Conservation (phyloP, 2,797 vertebrate species). For the Epinephelus coioides region DNA sequence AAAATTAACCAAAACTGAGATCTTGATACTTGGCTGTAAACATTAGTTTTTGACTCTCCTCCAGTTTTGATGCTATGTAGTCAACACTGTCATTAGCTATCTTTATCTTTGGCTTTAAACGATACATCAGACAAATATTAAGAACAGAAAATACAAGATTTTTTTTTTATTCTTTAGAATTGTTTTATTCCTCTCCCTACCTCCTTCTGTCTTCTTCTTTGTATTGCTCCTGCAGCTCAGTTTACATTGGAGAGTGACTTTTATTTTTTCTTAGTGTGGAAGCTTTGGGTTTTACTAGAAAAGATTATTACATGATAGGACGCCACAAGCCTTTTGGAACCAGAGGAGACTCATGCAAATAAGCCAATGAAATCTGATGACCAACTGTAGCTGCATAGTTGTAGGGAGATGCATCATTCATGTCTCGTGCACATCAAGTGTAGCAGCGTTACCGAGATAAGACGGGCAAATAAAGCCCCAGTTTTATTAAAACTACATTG, state of each 20-base stretch:
- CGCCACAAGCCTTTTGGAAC: neutral
- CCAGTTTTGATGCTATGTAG: neutral
- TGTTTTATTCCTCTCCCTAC: neutral
- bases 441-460: constrained; percentile 3
- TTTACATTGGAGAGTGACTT: constrained; percentile 8
- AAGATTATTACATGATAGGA: constrained; percentile 22
- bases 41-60: neutral
- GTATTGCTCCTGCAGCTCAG: constrained; percentile 7
- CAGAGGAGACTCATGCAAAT: constrained; percentile 12
- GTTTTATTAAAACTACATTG: constrained; percentile 20
- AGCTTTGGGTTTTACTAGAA: constrained; percentile 17
- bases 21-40: neutral
- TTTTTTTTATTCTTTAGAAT: neutral
- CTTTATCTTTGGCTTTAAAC: constrained; percentile 9
- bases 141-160: neutral
- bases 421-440: neutral
- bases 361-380: constrained; percentile 3
- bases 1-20: too few species aligned
- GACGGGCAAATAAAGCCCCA: constrained; percentile 5
- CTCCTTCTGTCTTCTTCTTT: neutral
- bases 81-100: neutral
- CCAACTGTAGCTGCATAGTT: neutral
- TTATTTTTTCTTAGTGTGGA: neutral
- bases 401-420: neutral
- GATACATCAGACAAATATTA: neutral